These are phyloP conservation scores for Silvanus unidentatus DNA, from an alignment of 2,888 invertebrate genomes.

Conservation along the genomic window DNA sequence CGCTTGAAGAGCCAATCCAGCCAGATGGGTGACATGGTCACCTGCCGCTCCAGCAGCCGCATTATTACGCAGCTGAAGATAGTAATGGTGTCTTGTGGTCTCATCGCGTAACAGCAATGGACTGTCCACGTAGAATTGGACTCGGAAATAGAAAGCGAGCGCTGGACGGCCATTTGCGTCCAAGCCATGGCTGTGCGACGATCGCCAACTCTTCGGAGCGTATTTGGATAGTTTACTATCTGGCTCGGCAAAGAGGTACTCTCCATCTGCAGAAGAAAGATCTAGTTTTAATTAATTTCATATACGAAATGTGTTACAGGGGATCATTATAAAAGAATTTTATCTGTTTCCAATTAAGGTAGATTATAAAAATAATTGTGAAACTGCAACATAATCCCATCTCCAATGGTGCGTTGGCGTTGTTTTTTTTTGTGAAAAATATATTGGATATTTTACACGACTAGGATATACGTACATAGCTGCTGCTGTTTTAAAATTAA, in stretches of 20 bases:
- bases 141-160: slow-evolving; percentile 81
- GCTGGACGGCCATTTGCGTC: slow-evolving; percentile 87
- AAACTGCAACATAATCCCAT: no score
- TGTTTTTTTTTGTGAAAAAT: no score
- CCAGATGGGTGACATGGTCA: slow-evolving; percentile 70
- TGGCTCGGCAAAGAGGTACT: slow-evolving; percentile 90
- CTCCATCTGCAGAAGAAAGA: slow-evolving; percentile 76
- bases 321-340: no score
- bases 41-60: slow-evolving; percentile 61
- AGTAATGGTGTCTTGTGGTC: slow-evolving; percentile 88
- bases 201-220: slow-evolving; percentile 94
- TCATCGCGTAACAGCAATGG: slow-evolving; percentile 86
- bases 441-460: no score
- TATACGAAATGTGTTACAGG: no score
- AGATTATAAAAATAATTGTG: no score
- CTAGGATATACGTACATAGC: background rate
- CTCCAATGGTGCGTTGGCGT: no score
- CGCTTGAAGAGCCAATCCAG: slow-evolving; percentile 78
- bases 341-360: no score
- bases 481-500: background rate
- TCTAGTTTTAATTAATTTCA: no score
- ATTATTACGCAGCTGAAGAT: slow-evolving; percentile 90
- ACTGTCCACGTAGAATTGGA: slow-evolving; percentile 92
- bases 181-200: slow-evolving; percentile 85
- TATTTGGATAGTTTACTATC: slow-evolving; percentile 95